Conservation (phyloP, 1,140 invertebrate species). For the Macrosteles quadrilineatus region DNA sequence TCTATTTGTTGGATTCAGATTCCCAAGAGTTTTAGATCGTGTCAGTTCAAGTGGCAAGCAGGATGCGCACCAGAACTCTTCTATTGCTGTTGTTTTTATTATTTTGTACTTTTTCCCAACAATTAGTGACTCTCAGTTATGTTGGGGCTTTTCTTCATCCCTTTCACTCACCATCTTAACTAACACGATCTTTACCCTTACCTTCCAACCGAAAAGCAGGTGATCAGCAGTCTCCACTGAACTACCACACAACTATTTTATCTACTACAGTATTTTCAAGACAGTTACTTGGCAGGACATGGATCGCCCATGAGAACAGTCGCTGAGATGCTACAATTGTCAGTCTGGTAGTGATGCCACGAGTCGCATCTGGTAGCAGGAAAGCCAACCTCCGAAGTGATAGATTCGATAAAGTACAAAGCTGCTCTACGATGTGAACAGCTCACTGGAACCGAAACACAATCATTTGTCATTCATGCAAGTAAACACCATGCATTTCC, state of each 20-base stretch:
- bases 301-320: background rate
- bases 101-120: no score
- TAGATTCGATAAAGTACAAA: slow-evolving; percentile 41
- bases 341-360: slow-evolving; percentile 4
- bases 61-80: no score
- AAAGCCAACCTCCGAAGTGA: slow-evolving; percentile 34
- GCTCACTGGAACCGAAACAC: slow-evolving; percentile 17
- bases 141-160: no score
- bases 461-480: no score
- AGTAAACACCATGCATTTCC: no score
- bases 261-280: background rate
- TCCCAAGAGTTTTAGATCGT: no score
- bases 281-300: background rate
- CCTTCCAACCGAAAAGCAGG: background rate
- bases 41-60: no score
- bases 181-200: background rate
- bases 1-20: no score
- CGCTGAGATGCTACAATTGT: background rate
- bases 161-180: background rate
- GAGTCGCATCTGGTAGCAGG: slow-evolving; percentile 34
- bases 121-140: no score
- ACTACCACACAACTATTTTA: background rate
- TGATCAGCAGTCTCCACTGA: background rate
- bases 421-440: slow-evolving; percentile 42
- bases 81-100: no score